A percentile compares a stretch with the other conserved stretches of the same genome.
These are phyloP conservation scores for Todiramphus saurophagus DNA, from an alignment of 2,113 vertebrate genomes.

Conservation along the genomic window DNA sequence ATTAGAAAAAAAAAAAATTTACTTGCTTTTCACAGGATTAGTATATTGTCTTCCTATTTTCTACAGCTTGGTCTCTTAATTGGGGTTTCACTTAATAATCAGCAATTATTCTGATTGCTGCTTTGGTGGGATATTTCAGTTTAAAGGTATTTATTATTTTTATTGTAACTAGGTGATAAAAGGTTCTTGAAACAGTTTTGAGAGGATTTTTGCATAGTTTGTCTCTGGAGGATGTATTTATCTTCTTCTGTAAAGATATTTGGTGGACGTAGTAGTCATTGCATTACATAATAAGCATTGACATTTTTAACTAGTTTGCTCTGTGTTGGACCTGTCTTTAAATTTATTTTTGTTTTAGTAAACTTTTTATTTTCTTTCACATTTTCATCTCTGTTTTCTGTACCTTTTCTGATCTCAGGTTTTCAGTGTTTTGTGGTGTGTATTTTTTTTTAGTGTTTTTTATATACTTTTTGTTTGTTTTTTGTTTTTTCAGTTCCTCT, in stretches of 20 bases:
- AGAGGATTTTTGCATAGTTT: not conserved
- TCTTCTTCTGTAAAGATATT: not conserved
- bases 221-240: not conserved
- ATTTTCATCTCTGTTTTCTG: not conserved
- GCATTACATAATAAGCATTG: not conserved
- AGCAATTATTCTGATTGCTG: not conserved
- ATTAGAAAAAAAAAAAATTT: no score
- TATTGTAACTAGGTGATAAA: not conserved
- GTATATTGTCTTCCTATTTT: not conserved
- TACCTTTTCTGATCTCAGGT: not conserved
- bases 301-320: not conserved
- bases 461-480: not conserved
- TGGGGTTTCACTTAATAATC: not conserved
- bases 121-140: not conserved
- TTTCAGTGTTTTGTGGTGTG: not conserved
- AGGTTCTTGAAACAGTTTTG: not conserved
- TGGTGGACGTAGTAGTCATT: not conserved
- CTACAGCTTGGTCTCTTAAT: not conserved
- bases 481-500: not conserved
- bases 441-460: not conserved
- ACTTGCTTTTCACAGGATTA: not conserved
- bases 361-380: not conserved
- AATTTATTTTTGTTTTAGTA: not conserved
- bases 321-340: not conserved
- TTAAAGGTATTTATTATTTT: not conserved